A percentile compares a stretch with the other conserved stretches of the same genome.
phyloP scores from a whole-genome alignment of 2,888 invertebrate species.

The Bimastos eiseni region DNA sequence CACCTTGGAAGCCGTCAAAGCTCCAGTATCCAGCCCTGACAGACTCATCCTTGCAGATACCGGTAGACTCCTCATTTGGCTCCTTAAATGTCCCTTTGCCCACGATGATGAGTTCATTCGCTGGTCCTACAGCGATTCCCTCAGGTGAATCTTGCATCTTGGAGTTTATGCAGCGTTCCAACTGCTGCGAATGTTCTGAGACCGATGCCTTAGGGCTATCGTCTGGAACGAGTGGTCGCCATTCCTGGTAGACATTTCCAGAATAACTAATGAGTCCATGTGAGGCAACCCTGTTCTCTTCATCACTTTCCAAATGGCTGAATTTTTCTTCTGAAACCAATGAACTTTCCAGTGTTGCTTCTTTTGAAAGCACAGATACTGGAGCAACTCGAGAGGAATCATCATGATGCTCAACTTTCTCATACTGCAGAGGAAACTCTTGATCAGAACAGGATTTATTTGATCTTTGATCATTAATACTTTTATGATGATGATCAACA shows the following conservation, averaged over 20 bases:
- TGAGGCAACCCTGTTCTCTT: neutral
- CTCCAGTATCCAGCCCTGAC: conserved; percentile 14
- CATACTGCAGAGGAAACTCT: neutral
- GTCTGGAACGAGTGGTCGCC: neutral
- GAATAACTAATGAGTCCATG: conserved; percentile 4
- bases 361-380: neutral
- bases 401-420: neutral
- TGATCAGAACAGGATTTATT: neutral
- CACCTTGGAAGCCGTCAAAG: neutral
- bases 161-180: neutral
- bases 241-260: conserved; percentile 15
- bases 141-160: neutral
- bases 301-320: neutral
- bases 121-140: neutral
- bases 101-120: neutral
- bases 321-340: neutral
- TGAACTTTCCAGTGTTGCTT: neutral
- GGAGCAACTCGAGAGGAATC: neutral
- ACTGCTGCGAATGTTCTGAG: neutral
- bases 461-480: conserved; percentile 13
- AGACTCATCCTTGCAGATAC: neutral
- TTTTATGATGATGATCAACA: neutral
- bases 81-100: neutral
- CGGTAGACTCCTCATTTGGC: neutral
- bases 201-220: neutral